phyloP scores from a whole-genome alignment of 2,888 invertebrate genomes.

The Taphrorychus bicolor region DNA sequence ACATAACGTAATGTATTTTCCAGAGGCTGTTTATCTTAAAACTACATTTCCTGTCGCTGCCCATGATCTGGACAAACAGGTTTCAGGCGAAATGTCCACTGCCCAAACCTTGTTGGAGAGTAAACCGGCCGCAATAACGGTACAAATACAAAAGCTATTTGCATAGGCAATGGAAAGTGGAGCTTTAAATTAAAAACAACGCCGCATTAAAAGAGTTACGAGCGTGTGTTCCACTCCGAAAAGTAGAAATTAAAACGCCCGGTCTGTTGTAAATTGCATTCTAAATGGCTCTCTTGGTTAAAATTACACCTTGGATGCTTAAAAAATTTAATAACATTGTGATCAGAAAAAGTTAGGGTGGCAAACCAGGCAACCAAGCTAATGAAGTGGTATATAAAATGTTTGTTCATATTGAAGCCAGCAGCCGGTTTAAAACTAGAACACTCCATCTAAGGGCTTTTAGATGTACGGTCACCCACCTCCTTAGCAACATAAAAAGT shows the following conservation, averaged over 20 bases:
- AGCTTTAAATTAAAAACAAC: conserved; percentile 17
- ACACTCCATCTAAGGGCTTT: too few species aligned
- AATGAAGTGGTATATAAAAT: too few species aligned
- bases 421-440: too few species aligned
- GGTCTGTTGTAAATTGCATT: not conserved
- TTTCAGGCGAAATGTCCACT: not conserved
- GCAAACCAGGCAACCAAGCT: too few species aligned
- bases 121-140: not conserved
- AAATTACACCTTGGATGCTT: too few species aligned
- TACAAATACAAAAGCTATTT: conserved; percentile 13
- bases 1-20: not conserved
- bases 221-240: conserved; percentile 8
- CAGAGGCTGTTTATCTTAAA: not conserved
- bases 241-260: conserved; percentile 6
- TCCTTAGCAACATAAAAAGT: too few species aligned
- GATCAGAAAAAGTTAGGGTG: too few species aligned
- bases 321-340: too few species aligned
- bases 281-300: not conserved
- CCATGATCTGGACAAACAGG: not conserved
- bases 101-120: not conserved
- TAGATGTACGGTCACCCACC: too few species aligned
- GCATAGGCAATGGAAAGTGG: conserved; percentile 20
- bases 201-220: conserved; percentile 18
- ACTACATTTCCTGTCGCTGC: not conserved
- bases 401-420: too few species aligned